Conservation (phyloP, 2,797 vertebrate genomes). For the Gallirallus australis region DNA sequence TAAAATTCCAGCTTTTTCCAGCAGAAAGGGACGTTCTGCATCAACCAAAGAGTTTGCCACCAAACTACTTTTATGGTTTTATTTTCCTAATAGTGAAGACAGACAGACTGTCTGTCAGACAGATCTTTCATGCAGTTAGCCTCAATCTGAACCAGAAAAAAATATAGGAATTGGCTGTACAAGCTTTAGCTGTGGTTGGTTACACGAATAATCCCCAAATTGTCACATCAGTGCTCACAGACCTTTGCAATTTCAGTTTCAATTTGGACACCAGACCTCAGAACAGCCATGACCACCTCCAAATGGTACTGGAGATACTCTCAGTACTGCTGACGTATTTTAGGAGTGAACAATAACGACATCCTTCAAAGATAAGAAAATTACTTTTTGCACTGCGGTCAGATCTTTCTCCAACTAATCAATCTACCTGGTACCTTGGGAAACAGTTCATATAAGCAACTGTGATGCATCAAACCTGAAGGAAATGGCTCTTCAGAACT, state of each 20-base stretch:
- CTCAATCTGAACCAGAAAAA: not conserved
- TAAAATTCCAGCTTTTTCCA: not conserved
- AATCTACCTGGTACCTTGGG: not conserved
- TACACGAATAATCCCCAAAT: not conserved
- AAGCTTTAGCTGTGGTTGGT: not conserved
- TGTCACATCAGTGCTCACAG: not conserved
- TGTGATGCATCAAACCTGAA: slow-evolving; percentile 1
- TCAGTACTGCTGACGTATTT: not conserved
- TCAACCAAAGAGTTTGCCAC: not conserved
- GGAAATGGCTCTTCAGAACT: slow-evolving; percentile 12
- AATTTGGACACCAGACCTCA: not conserved
- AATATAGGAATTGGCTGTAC: not conserved
- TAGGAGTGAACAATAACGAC: slow-evolving; percentile 17
- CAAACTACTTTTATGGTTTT: not conserved
- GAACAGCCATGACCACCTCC: not conserved
- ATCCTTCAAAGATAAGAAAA: slow-evolving; percentile 30
- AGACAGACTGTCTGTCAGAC: not conserved
- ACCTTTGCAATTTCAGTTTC: not conserved
- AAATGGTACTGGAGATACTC: not conserved
- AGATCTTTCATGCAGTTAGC: not conserved
- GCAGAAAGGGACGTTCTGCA: not conserved
- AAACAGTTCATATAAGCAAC: slow-evolving; percentile 20
- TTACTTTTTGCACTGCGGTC: not conserved
- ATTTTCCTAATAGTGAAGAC: not conserved
- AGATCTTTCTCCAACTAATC: slow-evolving; percentile 17